A percentile compares a stretch with the other conserved stretches of the same genome.
These are phyloP conservation scores for Epinephelus moara DNA, from an alignment of 2,113 vertebrate species.

Conservation along the genomic window DNA sequence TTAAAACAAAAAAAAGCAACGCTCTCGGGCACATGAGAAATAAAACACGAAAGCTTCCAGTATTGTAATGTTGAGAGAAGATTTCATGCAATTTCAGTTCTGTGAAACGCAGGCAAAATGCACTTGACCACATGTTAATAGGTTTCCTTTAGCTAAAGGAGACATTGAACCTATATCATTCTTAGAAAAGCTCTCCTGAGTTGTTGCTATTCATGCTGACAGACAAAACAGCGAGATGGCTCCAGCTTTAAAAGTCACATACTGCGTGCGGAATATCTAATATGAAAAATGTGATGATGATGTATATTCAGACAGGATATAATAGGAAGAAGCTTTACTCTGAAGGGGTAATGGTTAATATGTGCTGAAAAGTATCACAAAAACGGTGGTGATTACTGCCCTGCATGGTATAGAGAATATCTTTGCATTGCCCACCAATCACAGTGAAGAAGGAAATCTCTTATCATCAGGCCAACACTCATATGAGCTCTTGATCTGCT, in stretches of 20 bases:
- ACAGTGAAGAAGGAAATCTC: conserved; percentile 48
- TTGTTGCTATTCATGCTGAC: conserved; percentile 51
- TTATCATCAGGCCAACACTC: conserved; percentile 57
- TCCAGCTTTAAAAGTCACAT: conserved; percentile 47
- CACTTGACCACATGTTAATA: conserved; percentile 61
- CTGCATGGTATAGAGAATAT: conserved; percentile 12
- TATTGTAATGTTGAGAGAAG: conserved; percentile 38
- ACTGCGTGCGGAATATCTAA: conserved; percentile 45
- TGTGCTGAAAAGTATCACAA: conserved; percentile 43
- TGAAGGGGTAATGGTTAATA: conserved; percentile 49
- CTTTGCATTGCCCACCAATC: conserved; percentile 46
- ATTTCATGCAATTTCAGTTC: conserved; percentile 60
- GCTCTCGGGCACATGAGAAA: conserved; percentile 20
- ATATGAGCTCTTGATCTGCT: conserved; percentile 75
- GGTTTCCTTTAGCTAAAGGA: conserved; percentile 50
- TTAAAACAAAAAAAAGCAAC: conserved; percentile 43
- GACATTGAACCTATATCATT: conserved; percentile 54
- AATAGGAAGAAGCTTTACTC: conserved; percentile 48
- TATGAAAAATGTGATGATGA: conserved; percentile 54
- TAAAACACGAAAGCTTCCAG: conserved; percentile 42
- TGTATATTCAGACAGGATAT: conserved; percentile 45
- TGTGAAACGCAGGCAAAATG: conserved; percentile 44
- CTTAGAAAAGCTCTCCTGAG: conserved; percentile 25
- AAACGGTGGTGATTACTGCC: conserved; percentile 52
- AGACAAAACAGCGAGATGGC: conserved; percentile 44